Evolutionary conservation across 2,888 invertebrate genomes (phyloP).

Genomic region (Nephrocerus scutellatus): DNA sequence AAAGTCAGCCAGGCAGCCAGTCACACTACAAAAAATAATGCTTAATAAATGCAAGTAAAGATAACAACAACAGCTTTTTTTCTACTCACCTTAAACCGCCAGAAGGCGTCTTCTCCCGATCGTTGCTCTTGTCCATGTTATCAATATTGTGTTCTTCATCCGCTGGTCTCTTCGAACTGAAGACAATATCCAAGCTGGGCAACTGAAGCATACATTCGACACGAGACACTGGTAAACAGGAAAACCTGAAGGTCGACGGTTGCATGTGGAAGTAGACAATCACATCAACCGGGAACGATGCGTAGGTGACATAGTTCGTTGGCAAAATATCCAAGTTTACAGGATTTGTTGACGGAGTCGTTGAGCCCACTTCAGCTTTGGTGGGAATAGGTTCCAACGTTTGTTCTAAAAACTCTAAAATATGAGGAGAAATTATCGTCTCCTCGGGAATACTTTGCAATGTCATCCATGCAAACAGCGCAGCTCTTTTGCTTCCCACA

Average conservation of each 20-base stretch:
- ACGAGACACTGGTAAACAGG: slow-evolving; percentile 88
- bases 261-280: slow-evolving; percentile 98
- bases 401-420: slow-evolving; percentile 94
- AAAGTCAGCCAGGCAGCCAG: slow-evolving; percentile 93
- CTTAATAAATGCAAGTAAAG: background rate
- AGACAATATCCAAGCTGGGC: slow-evolving; percentile 94
- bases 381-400: slow-evolving; percentile 90
- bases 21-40: slow-evolving; percentile 70
- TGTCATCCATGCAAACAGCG: slow-evolving; percentile 91
- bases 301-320: slow-evolving; percentile 75
- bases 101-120: slow-evolving; percentile 38
- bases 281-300: slow-evolving; percentile 96
- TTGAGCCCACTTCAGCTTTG: slow-evolving; percentile 48
- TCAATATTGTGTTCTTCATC: slow-evolving; percentile 52
- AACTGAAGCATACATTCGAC: slow-evolving; percentile 94
- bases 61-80: slow-evolving; percentile 1
- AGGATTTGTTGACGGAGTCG: slow-evolving; percentile 40
- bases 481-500: slow-evolving; percentile 74
- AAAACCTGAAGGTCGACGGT: slow-evolving; percentile 92
- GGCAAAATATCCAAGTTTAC: slow-evolving; percentile 54
- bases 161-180: slow-evolving; percentile 84
- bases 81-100: slow-evolving; percentile 45
- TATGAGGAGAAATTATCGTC: slow-evolving; percentile 94
- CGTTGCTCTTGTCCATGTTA: slow-evolving; percentile 15
- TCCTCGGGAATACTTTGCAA: slow-evolving; percentile 96